Conservation (phyloP, 2,888 invertebrate species). For the Macrophya alboannulata region DNA sequence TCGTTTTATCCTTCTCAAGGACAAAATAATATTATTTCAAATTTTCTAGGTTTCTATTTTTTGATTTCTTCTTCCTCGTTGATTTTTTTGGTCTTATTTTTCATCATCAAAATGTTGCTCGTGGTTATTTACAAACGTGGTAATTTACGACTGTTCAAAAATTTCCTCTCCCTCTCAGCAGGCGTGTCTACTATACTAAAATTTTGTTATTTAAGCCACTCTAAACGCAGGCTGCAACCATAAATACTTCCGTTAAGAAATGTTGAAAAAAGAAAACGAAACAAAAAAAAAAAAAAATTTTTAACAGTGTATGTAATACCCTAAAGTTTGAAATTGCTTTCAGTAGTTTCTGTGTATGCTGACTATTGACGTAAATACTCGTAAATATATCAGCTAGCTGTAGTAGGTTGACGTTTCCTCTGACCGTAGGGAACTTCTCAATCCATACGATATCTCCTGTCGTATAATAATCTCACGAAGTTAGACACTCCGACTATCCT, state of each 20-base stretch:
- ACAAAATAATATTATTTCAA: not conserved
- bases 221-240: constrained; percentile 23
- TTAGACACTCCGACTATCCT: not conserved
- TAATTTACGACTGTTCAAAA: constrained; percentile 29
- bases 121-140: constrained; percentile 3
- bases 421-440: constrained; percentile 16
- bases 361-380: constrained; percentile 41
- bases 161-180: not conserved
- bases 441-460: not conserved
- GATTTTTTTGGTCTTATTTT: not conserved
- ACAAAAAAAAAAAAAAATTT: not conserved
- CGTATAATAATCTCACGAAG: constrained; percentile 22
- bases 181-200: not conserved
- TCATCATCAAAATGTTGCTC: not conserved
- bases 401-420: constrained; percentile 38
- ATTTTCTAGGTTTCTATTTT: not conserved
- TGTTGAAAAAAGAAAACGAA: not conserved
- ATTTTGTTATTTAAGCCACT: not conserved
- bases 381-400: constrained; percentile 48
- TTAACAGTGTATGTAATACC: constrained; percentile 36
- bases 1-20: not conserved
- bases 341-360: constrained; percentile 18
- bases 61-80: not conserved
- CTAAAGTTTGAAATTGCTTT: constrained; percentile 5
- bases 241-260: constrained; percentile 52